A percentile compares a stretch with the other conserved stretches of the same genome.
phyloP scores from a whole-genome alignment of 35 echinoderm and acorn worm genomes.

The Amphiura filiformis region DNA sequence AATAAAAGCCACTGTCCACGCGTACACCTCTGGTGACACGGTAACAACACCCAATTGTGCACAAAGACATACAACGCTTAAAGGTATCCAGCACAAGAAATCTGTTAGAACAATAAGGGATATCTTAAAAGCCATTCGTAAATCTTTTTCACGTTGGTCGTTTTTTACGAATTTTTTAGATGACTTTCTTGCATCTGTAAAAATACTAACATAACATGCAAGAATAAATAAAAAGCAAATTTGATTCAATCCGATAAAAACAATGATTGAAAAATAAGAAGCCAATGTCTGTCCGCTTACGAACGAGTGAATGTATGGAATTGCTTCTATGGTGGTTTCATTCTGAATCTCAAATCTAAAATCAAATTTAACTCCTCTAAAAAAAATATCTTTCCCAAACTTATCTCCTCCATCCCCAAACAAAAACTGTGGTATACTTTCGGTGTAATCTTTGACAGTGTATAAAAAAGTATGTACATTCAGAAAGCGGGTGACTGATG shows the following conservation, averaged over 20 bases:
- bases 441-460: too few species aligned
- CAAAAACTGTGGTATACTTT: too few species aligned
- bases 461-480: neutral
- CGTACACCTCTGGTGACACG: neutral
- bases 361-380: neutral
- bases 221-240: slow-evolving; percentile 17
- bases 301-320: neutral
- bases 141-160: slow-evolving; percentile 11
- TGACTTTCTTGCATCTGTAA: slow-evolving; percentile 3
- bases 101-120: slow-evolving; percentile 40
- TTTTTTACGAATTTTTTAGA: neutral
- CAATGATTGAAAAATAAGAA: neutral
- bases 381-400: neutral
- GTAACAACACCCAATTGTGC: neutral
- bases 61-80: slow-evolving; percentile 29
- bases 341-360: neutral
- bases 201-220: slow-evolving; percentile 27
- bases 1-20: slow-evolving; percentile 56
- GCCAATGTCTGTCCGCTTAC: neutral
- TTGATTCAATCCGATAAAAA: slow-evolving; percentile 35
- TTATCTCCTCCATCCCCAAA: too few species aligned
- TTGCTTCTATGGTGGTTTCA: too few species aligned
- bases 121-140: slow-evolving; percentile 56
- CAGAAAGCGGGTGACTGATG: neutral
- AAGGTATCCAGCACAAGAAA: slow-evolving; percentile 47